A percentile compares a stretch with the other conserved stretches of the same genome.
Evolutionary conservation across 2,888 invertebrate species (phyloP).

Genomic region (Eristalis pertinax): DNA sequence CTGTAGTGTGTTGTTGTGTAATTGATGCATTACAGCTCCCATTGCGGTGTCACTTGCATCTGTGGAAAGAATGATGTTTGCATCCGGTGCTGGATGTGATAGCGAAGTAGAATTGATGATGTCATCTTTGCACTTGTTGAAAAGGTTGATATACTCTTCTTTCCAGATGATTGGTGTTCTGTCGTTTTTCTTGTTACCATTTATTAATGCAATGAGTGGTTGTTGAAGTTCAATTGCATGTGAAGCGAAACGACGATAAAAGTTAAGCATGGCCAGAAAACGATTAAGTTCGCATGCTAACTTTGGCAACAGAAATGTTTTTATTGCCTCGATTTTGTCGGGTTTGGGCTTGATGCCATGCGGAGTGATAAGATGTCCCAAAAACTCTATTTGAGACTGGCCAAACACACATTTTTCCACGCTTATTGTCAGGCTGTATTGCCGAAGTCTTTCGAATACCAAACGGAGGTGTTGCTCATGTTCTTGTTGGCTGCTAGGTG

Average conservation of each 20-base stretch:
- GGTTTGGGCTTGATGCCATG: too few relatives aligned
- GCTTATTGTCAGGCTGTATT: too few relatives aligned
- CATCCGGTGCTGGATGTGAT: conserved; percentile 24
- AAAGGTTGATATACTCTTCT: too few relatives aligned
- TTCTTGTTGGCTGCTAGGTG: too few relatives aligned
- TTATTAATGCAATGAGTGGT: conserved; percentile 1
- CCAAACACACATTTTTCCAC: too few relatives aligned
- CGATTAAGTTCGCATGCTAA: conserved; percentile 12
- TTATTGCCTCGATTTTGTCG: too few relatives aligned
- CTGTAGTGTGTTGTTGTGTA: conserved; percentile 43
- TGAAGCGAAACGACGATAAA: conserved; percentile 24
- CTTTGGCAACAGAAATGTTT: conserved; percentile 7
- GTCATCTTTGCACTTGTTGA: neutral
- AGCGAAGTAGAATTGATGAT: conserved; percentile 24
- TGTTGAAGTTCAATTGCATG: neutral
- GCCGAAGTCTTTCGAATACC: too few relatives aligned
- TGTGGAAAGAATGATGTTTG: neutral
- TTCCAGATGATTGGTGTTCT: conserved; percentile 9
- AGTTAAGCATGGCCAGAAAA: conserved; percentile 26
- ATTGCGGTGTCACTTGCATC: conserved; percentile 73
- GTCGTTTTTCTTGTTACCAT: neutral
- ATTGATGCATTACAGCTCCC: conserved; percentile 74
- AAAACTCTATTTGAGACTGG: too few relatives aligned
- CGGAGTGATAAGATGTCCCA: too few relatives aligned
- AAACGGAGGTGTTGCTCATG: too few relatives aligned